Percentiles rank a stretch among this genome's conserved stretches.
Conservation (phyloP, 2,113 vertebrate species). For the Salvelinus namaycush region DNA sequence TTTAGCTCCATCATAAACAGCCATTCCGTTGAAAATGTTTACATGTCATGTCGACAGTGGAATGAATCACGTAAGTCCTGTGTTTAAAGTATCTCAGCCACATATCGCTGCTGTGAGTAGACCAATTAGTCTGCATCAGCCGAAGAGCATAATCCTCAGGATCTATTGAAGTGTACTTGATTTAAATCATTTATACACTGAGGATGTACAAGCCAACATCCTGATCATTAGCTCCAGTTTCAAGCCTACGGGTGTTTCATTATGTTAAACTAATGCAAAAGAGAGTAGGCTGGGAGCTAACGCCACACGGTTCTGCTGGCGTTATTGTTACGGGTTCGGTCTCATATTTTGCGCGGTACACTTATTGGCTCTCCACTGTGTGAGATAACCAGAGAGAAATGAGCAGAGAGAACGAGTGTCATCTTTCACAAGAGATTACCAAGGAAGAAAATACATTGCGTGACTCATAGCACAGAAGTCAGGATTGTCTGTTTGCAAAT, state of each 20-base stretch:
- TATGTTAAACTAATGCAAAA: slow-evolving; percentile 39
- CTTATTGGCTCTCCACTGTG: background rate
- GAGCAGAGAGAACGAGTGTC: background rate
- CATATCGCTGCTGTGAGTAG: slow-evolving; percentile 28
- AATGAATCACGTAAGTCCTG: background rate
- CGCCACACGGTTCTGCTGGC: background rate
- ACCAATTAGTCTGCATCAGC: slow-evolving; percentile 35
- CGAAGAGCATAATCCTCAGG: slow-evolving; percentile 30
- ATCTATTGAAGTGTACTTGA: slow-evolving; percentile 44
- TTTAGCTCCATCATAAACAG: background rate
- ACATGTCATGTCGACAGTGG: background rate
- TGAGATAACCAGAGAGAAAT: background rate
- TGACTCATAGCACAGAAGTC: background rate
- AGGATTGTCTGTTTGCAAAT: background rate
- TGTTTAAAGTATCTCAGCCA: slow-evolving; percentile 22
- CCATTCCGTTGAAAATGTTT: background rate
- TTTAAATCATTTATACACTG: slow-evolving; percentile 48
- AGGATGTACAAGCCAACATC: slow-evolving; percentile 34
- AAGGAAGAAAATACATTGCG: background rate
- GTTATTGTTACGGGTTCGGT: background rate
- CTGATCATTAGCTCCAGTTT: slow-evolving; percentile 50
- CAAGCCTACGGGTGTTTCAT: slow-evolving; percentile 43
- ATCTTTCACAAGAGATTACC: background rate
- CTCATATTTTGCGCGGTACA: background rate
- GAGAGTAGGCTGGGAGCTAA: slow-evolving; percentile 27